These are phyloP conservation scores for Polydrusus tereticollis DNA, from an alignment of 2,888 invertebrate genomes.

Conservation along the genomic window DNA sequence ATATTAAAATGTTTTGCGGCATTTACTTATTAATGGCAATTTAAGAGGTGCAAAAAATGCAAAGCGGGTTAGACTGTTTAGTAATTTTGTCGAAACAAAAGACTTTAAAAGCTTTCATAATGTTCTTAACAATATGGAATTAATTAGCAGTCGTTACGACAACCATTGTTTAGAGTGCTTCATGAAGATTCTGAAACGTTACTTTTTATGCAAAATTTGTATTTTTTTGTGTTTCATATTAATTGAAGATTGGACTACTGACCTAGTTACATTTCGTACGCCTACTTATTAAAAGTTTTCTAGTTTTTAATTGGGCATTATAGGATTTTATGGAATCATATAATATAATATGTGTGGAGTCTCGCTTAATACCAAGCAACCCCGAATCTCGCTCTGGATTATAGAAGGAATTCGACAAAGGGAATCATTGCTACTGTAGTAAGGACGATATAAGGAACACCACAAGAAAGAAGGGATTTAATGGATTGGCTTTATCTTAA, in stretches of 20 bases:
- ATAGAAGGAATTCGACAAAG: no score
- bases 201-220: conserved; percentile 22
- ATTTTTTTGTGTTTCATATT: neutral
- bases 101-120: conserved; percentile 36
- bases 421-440: no score
- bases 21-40: conserved; percentile 44
- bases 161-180: conserved; percentile 37
- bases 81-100: conserved; percentile 48
- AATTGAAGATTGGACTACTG: conserved; percentile 4
- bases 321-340: no score
- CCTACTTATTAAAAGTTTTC: neutral
- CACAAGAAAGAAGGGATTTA: no score
- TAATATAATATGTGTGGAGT: no score
- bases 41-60: conserved; percentile 36
- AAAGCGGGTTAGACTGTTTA: conserved; percentile 34
- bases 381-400: no score
- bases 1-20: conserved; percentile 13
- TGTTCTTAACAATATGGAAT: conserved; percentile 39
- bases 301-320: neutral
- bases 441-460: no score
- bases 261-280: conserved; percentile 2
- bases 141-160: conserved; percentile 42
- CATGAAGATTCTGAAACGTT: conserved; percentile 22
- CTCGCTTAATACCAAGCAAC: no score
- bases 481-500: no score